Conservation (phyloP, 2,888 invertebrate species). For the Lucinisca nassula region DNA sequence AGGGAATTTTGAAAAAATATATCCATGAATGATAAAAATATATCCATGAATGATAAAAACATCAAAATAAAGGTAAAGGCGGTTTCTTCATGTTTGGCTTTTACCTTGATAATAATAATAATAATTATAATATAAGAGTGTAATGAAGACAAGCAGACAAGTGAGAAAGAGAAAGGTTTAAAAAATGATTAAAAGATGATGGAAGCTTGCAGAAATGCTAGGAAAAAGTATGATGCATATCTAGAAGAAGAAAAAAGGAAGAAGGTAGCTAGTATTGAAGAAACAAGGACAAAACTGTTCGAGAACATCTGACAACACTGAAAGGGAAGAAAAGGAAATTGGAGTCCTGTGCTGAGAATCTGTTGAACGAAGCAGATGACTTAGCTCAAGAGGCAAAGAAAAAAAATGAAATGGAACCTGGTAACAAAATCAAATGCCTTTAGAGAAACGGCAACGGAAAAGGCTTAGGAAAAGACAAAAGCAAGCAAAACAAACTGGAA, state of each 20-base stretch:
- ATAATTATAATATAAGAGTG: too few relatives aligned
- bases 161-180: slow-evolving; percentile 1
- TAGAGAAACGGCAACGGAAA: background rate
- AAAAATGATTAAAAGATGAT: slow-evolving; percentile 16
- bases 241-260: slow-evolving; percentile 36
- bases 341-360: slow-evolving; percentile 19
- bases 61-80: too few relatives aligned
- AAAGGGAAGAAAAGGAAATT: slow-evolving; percentile 25
- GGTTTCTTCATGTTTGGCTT: too few relatives aligned
- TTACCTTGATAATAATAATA: too few relatives aligned
- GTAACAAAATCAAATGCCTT: slow-evolving; percentile 20
- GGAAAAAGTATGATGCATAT: slow-evolving; percentile 20
- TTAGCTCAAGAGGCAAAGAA: slow-evolving; percentile 36
- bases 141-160: background rate
- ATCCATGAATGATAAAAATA: too few relatives aligned
- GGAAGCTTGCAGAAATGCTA: slow-evolving; percentile 35
- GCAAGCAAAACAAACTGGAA: background rate
- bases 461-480: too few relatives aligned
- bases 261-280: slow-evolving; percentile 30
- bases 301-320: background rate
- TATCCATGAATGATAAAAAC: too few relatives aligned
- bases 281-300: slow-evolving; percentile 11
- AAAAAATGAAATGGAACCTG: slow-evolving; percentile 29
- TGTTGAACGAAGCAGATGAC: slow-evolving; percentile 35
- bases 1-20: too few relatives aligned